A percentile compares a stretch with the other conserved stretches of the same genome.
phyloP scores from a whole-genome alignment of 2,797 vertebrate genomes.

The Scolopax rusticola region DNA sequence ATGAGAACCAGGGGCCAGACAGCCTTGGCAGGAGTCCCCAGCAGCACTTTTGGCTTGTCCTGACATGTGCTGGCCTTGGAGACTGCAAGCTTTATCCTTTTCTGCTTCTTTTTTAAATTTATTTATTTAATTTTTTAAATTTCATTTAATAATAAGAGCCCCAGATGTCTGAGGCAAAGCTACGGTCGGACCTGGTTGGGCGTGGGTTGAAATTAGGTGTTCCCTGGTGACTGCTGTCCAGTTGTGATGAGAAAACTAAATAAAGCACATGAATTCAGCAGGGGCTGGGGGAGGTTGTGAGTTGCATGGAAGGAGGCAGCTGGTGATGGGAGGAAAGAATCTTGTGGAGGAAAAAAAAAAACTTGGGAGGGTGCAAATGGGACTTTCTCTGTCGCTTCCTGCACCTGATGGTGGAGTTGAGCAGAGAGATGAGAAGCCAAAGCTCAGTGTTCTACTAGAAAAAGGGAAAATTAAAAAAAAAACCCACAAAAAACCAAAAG shows the following conservation, averaged over 20 bases:
- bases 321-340: no score
- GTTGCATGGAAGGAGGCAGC: rapidly evolving
- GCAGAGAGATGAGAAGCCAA: neutral
- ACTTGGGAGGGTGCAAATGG: rapidly evolving
- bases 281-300: neutral
- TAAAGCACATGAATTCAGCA: rapidly evolving
- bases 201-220: neutral
- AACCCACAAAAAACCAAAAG: neutral
- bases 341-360: neutral
- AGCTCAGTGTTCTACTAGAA: neutral
- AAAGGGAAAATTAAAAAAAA: neutral
- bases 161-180: neutral
- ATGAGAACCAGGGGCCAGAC: neutral
- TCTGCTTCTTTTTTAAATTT: no score
- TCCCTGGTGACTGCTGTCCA: neutral
- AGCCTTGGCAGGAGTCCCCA: neutral
- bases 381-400: neutral
- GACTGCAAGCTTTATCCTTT: neutral
- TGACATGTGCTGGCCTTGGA: neutral
- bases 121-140: neutral
- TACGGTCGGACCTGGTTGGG: rapidly evolving
- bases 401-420: no score
- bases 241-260: neutral
- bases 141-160: neutral
- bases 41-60: neutral